A percentile compares a stretch with the other conserved stretches of the same genome.
Evolutionary conservation across 2,797 vertebrate species (phyloP).

Genomic region (Borostomias antarcticus): DNA sequence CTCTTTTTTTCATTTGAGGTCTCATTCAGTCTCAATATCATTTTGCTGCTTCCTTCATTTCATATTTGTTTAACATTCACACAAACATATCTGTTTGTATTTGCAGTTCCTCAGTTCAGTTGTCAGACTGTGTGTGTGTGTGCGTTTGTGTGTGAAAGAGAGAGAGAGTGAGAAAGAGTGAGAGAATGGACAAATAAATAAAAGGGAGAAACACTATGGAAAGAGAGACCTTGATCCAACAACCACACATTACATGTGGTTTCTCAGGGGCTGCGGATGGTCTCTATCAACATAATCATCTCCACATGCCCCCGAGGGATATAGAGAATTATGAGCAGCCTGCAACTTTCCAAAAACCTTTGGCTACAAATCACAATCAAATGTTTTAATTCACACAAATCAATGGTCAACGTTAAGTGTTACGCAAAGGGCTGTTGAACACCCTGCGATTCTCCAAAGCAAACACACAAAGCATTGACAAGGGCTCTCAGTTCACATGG

Average conservation of each 20-base stretch:
- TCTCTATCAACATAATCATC: slow-evolving; percentile 11
- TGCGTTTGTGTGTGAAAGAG: slow-evolving; percentile 1
- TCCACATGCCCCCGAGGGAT: background rate
- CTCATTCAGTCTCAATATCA: no score
- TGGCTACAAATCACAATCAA: slow-evolving; percentile 17
- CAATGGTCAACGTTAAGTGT: background rate
- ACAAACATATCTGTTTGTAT: no score
- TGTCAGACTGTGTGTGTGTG: background rate
- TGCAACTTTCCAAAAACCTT: slow-evolving; percentile 2
- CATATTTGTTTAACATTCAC: no score
- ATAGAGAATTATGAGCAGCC: background rate
- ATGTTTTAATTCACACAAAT: background rate
- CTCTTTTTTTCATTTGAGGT: no score
- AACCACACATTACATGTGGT: background rate
- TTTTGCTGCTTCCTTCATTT: no score
- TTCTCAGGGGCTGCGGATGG: slow-evolving; percentile 3
- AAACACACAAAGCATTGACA: background rate
- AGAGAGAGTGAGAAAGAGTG: slow-evolving; percentile 1
- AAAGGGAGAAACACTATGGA: background rate
- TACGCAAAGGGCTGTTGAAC: background rate
- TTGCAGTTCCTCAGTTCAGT: background rate
- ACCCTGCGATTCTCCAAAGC: background rate
- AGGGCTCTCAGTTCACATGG: background rate
- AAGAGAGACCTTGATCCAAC: slow-evolving; percentile 10
- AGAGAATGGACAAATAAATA: slow-evolving; percentile 1